phyloP scores from a whole-genome alignment of 2,113 vertebrate species.

The Cromileptes altivelis region DNA sequence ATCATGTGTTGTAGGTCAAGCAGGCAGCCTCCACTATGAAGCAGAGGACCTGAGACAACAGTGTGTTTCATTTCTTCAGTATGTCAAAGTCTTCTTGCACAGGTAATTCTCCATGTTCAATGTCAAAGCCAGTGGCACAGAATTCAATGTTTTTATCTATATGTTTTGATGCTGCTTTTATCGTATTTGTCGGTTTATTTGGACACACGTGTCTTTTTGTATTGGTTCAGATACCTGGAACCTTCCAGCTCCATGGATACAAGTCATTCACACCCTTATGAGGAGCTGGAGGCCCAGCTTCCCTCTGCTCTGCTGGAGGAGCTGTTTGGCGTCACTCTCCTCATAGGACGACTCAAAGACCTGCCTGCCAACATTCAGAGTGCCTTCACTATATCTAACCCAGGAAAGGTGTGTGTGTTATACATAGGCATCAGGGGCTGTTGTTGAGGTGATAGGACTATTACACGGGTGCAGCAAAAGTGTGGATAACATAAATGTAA shows the following conservation, averaged over 20 bases:
- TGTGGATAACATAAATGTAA: neutral
- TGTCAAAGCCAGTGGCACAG: neutral
- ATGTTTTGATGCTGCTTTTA: neutral
- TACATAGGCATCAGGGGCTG: neutral
- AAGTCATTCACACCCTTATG: slow-evolving; percentile 84
- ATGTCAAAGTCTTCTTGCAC: slow-evolving; percentile 94
- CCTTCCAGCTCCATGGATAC: slow-evolving; percentile 72
- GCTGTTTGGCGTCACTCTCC: slow-evolving; percentile 88
- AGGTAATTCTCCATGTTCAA: slow-evolving; percentile 83
- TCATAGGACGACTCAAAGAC: slow-evolving; percentile 89
- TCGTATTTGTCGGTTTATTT: neutral
- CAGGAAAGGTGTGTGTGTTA: slow-evolving; percentile 86
- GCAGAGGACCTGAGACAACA: slow-evolving; percentile 90
- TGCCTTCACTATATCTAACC: slow-evolving; percentile 89
- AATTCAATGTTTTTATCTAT: neutral
- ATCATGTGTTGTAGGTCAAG: slow-evolving; percentile 87
- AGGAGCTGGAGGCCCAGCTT: slow-evolving; percentile 87
- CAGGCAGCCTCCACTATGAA: slow-evolving; percentile 89
- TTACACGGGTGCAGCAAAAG: neutral
- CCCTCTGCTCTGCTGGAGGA: slow-evolving; percentile 92
- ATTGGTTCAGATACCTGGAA: slow-evolving; percentile 86
- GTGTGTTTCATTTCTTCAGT: slow-evolving; percentile 92
- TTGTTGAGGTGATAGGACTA: neutral
- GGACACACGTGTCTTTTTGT: neutral
- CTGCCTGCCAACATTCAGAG: slow-evolving; percentile 87